Base-by-base conservation (phyloP, 2,113 vertebrate species). In the Triplophysa rosa region DNA sequence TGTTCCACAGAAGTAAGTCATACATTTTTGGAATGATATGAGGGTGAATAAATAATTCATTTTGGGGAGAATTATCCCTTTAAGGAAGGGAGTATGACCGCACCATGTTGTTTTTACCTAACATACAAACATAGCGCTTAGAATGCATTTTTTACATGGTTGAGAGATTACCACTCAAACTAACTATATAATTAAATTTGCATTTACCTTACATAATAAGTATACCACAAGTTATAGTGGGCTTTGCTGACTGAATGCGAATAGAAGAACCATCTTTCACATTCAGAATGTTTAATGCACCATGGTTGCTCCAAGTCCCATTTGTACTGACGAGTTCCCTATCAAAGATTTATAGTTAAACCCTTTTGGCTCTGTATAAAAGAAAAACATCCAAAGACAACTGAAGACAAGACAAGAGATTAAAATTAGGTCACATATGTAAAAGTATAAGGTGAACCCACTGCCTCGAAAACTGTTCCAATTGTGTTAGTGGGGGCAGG, bases 181-280 rank as follows among this genome's bases (percentile, higher is more conserved):
- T 9, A 63, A 63, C 29, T 79, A 45, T 80, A 88, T 85, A 79
- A 88, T 90, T 90, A 88, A 83, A 89, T 81, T 85, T 84, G 80
- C 82, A 90, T 88, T 85, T 79, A 76, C 70, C 84, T 80, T 85
- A 62, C 37, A 82, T 82, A 80, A 80, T 81, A 81, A 77, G 69
- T 19, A 58, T 54, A n/a, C 45, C 8, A 21, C 21, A 26, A 37
- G 7, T 21, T 16, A 52, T 17, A 16, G n/a, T 64, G 62, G 10
- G 16, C 47, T 26, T 54, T 33, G 4, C 24, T 63, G 10, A 33
- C 16, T 19, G 21, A 78, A 8, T 3, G 3, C 24, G 33, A 47
- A 49, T 2, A 58, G 56, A 24, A 14, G 14, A 56, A 67, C 29
- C 12, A 12, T 45, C n/a, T 80, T 70, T 58, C 52, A 67, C 16